Base-by-base conservation (phyloP, 1,140 invertebrate species). In the Campodea augens region DNA sequence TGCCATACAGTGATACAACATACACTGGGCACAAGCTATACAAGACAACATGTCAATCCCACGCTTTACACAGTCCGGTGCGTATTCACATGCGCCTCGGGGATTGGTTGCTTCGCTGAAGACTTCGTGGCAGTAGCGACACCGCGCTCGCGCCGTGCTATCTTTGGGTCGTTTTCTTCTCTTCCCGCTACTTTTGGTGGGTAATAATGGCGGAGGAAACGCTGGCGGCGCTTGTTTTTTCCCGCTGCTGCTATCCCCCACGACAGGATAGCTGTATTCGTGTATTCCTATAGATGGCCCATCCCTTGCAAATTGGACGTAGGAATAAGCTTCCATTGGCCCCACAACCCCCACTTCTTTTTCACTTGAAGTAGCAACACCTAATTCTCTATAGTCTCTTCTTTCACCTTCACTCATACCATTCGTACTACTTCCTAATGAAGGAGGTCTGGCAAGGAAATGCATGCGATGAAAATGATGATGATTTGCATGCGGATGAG, bases 1-100 rank as follows among this genome's bases (percentile, higher is more conserved):
- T 32, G 80, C 75, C 72, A 88, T 81, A 58, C 88, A 92, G 65
- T 92, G 88, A 65, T 92, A 93, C 51, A 91, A 69, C 72, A 92
- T 77, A 54, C 85, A 83, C 59, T 82, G 73, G 22, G 85, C 84
- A 58, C 82, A 83, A 13, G 75, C 73, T 47, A 93, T 77, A 60
- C 88, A 91, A 18, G 83, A 78, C 23, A 89, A 71, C 46, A 69
- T 71, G 55, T 89, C 78, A 49, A 93, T 83, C 52, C 80, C 79
- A 19, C 75, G 71, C 49, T 73, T 74, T 53, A 84, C 75, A 48
- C 73, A 74, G 67, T 93, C 88, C 1, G 89, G 88, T 2, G 85
- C 86, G 59, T 78, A 86, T 57, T 89, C 79, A 63, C 89, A 93
- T 22, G 77, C 74, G 18, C 87, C 88, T 20, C 76, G 68, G 20